Base-by-base conservation (phyloP, 2,888 invertebrate genomes). In the Boloria euphrosyne region DNA sequence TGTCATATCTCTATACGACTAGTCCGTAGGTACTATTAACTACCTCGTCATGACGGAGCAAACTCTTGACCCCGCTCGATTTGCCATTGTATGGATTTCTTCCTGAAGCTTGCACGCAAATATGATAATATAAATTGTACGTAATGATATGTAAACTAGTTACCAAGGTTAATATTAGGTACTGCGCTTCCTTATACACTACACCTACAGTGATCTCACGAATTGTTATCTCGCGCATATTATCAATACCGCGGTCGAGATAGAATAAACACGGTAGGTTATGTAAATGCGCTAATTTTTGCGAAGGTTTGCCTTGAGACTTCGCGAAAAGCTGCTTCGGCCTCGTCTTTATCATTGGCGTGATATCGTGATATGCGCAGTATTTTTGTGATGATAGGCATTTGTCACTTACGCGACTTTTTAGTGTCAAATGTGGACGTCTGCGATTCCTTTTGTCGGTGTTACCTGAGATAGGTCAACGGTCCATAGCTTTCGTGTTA, bases 261-360 rank as follows among this genome's bases (percentile, higher is more conserved):
- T 65, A 67, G 67, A 60, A 64, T 66, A 70, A 70, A 68, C 59
- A 66, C 58, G 58, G 62, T 78, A 80, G 79, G 79, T 83, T 86
- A 87, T 89, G 87, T 86, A 87, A 87, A 87, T 86, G 81, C 80
- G 90, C 85, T 85, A 90, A 90, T 89, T 89, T 86, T 86, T 80
- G 78, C 82, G 85, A 89, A 90, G 90, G 90, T 80, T 16, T 84
- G 78, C 68, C 64, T 38, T 46, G 72, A 83, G 86, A 88, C 88
- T 89, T 88, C 87, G 87, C 86, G 80, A 86, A 89, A 87, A 84
- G 81, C 83, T 83, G 80, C 79, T 78, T 74, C 80, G 88, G 82
- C 90, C 90, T 91, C 86, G 88, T 65, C 77, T 80, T 88, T 91
- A 90, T 91, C 90, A 86, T 79, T 79, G 81, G 76, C 77, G 80